Conservation (phyloP, 2,113 vertebrate species). For the Halichoerus grypus region DNA sequence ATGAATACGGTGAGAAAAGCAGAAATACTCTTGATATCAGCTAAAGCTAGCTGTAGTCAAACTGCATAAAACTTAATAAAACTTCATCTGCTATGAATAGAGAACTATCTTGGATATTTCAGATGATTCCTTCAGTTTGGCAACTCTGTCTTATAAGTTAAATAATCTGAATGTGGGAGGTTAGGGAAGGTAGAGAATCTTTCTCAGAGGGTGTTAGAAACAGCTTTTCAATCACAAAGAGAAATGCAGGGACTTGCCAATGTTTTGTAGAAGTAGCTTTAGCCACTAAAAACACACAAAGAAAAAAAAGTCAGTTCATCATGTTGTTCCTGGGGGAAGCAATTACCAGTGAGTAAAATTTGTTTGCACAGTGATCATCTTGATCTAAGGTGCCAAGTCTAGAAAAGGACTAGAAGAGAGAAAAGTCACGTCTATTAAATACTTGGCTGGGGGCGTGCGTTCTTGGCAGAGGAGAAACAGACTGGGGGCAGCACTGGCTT, state of each 20-base stretch:
- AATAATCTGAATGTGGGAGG: not conserved
- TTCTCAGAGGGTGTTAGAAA: constrained; percentile 60
- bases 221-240: not conserved
- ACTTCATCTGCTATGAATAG: not conserved
- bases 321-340: constrained; percentile 7
- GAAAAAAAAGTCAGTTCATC: constrained; percentile 34
- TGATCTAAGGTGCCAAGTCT: constrained; percentile 34
- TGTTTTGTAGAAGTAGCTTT: constrained; percentile 33
- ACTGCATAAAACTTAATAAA: constrained; percentile 52
- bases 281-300: not conserved
- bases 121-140: not conserved
- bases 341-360: constrained; percentile 60
- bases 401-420: not conserved
- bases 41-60: not conserved
- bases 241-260: not conserved
- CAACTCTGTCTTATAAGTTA: not conserved
- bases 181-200: not conserved
- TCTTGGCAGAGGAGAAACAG: not conserved
- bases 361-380: constrained; percentile 68
- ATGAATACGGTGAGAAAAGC: not conserved
- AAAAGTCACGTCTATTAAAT: constrained; percentile 6
- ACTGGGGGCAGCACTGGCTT: not conserved
- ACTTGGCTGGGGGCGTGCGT: constrained; percentile 22
- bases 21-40: not conserved
- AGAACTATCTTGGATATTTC: constrained; percentile 25